Conservation (phyloP, 2,113 vertebrate species). For the Narcine bancroftii region DNA sequence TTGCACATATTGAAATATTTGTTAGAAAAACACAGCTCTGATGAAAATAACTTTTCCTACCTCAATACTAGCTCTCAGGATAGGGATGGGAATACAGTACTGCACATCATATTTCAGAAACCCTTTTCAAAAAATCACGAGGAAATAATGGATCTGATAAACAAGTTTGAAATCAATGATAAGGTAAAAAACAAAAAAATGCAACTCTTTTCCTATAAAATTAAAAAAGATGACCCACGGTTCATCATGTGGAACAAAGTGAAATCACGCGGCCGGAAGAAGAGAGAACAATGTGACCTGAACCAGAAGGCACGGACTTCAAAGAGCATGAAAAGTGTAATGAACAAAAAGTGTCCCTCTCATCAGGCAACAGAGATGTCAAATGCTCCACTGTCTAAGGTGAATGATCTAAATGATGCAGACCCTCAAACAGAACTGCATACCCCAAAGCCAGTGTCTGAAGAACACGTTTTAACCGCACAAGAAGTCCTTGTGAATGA, state of each 20-base stretch:
- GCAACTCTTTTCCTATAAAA: constrained; percentile 53
- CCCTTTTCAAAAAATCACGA: constrained; percentile 48
- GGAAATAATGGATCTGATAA: constrained; percentile 51
- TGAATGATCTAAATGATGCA: background rate
- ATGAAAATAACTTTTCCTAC: constrained; percentile 49
- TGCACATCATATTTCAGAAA: constrained; percentile 63
- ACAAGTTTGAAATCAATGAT: constrained; percentile 59
- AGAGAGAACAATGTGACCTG: constrained; percentile 44
- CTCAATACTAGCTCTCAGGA: constrained; percentile 62
- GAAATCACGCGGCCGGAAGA: constrained; percentile 45
- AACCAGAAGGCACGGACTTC: constrained; percentile 20
- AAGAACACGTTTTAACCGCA: constrained; percentile 41
- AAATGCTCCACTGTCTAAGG: no score
- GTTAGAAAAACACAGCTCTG: constrained; percentile 54
- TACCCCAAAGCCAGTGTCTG: constrained; percentile 28
- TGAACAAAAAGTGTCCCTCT: background rate
- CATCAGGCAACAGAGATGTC: background rate
- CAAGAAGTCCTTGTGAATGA: constrained; percentile 52
- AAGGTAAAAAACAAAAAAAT: constrained; percentile 62
- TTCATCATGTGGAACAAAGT: constrained; percentile 57
- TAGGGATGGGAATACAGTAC: constrained; percentile 57
- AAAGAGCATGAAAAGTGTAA: constrained; percentile 12
- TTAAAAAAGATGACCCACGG: constrained; percentile 57
- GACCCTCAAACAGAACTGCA: background rate
- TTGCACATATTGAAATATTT: constrained; percentile 57